These are phyloP conservation scores for Falco columbarius DNA, from an alignment of 2,797 vertebrate genomes.

Conservation along the genomic window DNA sequence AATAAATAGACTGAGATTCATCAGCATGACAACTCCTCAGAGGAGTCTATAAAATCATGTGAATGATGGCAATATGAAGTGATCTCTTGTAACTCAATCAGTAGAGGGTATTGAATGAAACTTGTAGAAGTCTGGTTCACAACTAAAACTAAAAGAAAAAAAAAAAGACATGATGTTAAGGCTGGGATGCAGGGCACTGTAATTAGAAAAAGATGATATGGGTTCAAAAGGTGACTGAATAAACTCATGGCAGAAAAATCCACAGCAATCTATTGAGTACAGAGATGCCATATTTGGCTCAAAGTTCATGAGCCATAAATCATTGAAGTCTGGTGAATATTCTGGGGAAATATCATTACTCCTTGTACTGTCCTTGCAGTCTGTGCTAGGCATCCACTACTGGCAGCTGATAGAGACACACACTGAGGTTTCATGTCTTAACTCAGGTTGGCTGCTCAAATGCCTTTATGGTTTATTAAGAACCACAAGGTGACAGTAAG, in stretches of 20 bases:
- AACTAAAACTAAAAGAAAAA: neutral
- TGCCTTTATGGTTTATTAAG: neutral
- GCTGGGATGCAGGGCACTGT: neutral
- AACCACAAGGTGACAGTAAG: neutral
- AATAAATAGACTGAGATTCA: neutral
- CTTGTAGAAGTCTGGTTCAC: neutral
- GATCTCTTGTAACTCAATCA: accelerated
- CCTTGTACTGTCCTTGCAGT: neutral
- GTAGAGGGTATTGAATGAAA: neutral
- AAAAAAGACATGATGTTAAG: neutral
- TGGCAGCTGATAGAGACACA: neutral
- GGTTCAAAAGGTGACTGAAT: neutral
- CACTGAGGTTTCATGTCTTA: neutral
- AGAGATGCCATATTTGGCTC: neutral
- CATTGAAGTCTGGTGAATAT: neutral
- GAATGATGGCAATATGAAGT: neutral
- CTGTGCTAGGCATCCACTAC: neutral
- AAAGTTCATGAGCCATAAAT: neutral
- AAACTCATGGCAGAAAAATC: neutral
- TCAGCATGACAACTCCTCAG: neutral
- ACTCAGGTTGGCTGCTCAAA: neutral
- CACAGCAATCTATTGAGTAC: neutral
- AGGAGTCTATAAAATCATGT: neutral
- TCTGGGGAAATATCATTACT: neutral
- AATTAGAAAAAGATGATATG: neutral